Conservation (phyloP, 2,888 invertebrate genomes). For the Drosophila lacicola region DNA sequence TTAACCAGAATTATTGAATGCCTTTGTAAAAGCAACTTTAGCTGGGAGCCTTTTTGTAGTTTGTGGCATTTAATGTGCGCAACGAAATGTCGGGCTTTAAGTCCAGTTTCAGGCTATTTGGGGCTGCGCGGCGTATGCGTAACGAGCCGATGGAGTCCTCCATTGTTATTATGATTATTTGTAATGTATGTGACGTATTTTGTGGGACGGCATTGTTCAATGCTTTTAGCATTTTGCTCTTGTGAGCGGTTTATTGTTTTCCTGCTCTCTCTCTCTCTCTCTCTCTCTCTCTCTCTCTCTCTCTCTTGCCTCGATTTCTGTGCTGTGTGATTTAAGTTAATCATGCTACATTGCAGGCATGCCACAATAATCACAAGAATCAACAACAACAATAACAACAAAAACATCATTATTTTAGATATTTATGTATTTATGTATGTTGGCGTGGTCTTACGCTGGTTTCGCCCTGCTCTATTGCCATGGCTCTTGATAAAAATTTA, state of each 20-base stretch:
- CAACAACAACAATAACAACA: conserved; percentile 45
- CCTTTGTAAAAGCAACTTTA: too few species aligned
- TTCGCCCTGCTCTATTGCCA: conserved; percentile 43
- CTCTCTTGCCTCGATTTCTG: conserved; percentile 2
- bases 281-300: background rate
- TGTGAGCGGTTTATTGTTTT: conserved; percentile 54
- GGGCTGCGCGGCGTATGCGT: conserved; percentile 47
- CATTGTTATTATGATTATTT: conserved; percentile 72
- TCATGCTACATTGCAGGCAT: conserved; percentile 71
- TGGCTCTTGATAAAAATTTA: conserved; percentile 78
- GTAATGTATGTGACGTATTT: conserved; percentile 59
- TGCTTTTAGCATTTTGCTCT: conserved; percentile 61
- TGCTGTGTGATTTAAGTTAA: conserved; percentile 58
- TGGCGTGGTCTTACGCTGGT: conserved; percentile 28
- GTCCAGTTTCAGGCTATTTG: conserved; percentile 20
- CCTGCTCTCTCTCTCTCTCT: background rate
- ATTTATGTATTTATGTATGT: conserved; percentile 68
- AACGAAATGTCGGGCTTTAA: conserved; percentile 43
- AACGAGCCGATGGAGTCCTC: conserved; percentile 38
- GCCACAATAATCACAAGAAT: conserved; percentile 70
- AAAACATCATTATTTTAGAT: conserved; percentile 73
- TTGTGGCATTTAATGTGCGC: conserved; percentile 20
- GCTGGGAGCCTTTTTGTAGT: background rate
- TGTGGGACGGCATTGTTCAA: conserved; percentile 50
- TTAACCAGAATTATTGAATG: too few species aligned